Conservation (phyloP, 2,888 invertebrate genomes). For the Mantis religiosa region DNA sequence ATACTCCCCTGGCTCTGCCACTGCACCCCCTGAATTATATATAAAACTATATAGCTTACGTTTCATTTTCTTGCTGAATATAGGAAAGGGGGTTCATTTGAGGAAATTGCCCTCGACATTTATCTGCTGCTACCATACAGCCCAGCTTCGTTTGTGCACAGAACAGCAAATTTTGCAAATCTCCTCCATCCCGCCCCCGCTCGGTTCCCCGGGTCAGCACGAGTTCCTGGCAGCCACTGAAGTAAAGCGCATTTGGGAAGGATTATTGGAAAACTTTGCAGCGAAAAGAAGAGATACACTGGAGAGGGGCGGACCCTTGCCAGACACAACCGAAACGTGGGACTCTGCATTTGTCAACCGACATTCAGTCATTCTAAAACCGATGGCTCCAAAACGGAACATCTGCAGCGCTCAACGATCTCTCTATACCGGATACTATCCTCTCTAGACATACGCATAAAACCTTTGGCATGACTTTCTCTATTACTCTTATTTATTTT, state of each 20-base stretch:
- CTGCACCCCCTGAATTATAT: background rate
- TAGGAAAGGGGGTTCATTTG: slow-evolving; percentile 23
- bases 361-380: background rate
- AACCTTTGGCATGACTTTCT: too few relatives aligned
- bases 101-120: slow-evolving; percentile 26
- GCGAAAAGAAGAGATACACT: background rate
- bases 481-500: too few relatives aligned
- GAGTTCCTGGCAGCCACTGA: background rate
- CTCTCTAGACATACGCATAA: too few relatives aligned
- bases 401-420: too few relatives aligned
- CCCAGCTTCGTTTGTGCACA: slow-evolving; percentile 8
- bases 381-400: background rate
- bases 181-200: background rate
- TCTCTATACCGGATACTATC: too few relatives aligned
- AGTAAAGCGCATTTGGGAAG: slow-evolving; percentile 9
- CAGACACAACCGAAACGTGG: background rate
- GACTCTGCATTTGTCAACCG: background rate
- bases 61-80: slow-evolving; percentile 13
- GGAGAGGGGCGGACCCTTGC: background rate
- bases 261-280: slow-evolving; percentile 15
- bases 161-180: slow-evolving; percentile 24
- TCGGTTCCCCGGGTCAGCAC: slow-evolving; percentile 1
- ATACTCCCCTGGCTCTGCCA: background rate
- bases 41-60: background rate
- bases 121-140: slow-evolving; percentile 2